Evolutionary conservation across 1,140 invertebrate species (phyloP).

Genomic region (Rhagoletis zephyria): DNA sequence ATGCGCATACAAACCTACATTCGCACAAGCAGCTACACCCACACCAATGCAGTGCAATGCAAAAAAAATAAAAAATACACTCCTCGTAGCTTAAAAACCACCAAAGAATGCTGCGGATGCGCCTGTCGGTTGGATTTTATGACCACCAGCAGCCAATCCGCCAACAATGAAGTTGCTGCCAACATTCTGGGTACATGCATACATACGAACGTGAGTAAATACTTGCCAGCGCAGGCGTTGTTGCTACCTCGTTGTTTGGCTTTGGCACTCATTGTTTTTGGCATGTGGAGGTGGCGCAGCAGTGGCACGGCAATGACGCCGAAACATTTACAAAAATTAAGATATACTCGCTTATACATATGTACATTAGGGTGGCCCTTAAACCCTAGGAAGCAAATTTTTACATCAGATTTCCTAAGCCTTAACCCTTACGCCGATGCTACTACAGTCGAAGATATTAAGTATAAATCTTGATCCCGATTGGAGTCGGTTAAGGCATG

Average conservation of each 20-base stretch:
- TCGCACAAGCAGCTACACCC: background rate
- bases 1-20: background rate
- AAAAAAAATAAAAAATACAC: background rate
- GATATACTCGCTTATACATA: background rate
- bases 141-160: constrained; percentile 43
- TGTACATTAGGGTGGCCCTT: background rate
- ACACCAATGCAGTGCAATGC: background rate
- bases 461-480: no score
- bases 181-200: background rate
- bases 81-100: background rate
- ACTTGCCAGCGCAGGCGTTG: no score
- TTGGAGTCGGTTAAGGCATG: no score
- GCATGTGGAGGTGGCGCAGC: background rate
- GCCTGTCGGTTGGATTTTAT: constrained; percentile 46
- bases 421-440: no score
- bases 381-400: no score
- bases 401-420: no score
- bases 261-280: background rate
- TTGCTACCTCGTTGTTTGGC: background rate
- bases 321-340: constrained; percentile 43
- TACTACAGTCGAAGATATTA: no score
- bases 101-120: constrained; percentile 39
- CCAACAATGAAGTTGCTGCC: constrained; percentile 32
- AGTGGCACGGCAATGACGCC: background rate
- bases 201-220: no score